Base-by-base conservation (phyloP, 1,140 invertebrate species). In the Nasonia longicornis region DNA sequence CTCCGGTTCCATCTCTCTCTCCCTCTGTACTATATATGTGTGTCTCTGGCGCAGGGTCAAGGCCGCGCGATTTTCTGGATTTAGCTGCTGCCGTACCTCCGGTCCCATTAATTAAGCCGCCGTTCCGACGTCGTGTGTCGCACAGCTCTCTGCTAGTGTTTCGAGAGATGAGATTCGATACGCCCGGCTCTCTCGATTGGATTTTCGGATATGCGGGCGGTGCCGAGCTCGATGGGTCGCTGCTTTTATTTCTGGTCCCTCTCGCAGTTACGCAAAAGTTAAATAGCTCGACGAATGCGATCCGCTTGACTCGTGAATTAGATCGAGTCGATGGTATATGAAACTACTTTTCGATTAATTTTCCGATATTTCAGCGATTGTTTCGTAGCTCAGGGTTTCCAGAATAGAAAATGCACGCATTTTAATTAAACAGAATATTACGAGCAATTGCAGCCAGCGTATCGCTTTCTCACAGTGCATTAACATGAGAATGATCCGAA, bases 31-130 rank as follows among this genome's bases (percentile, higher is more conserved):
- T n/a, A 66, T 67, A 66, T 67, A 16, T 31, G 66, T 31, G 14
- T 67, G 69, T 63, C 70, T 70, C 69, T 77, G 80, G 67, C 80
- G 7, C 75, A 77, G 52, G 80, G 75, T 81, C 80, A 81, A 72
- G 77, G 77, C 29, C 67, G 38, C 29, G 66, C 8, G 45, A 69
- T 80, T 80, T 81, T 76, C 80, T 38, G 74, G 70, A 77, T 77
- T 77, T 81, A 81, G 64, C 26, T 7, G 2, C 3, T 14, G 22
- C 8, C 29, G 75, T n/a, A n/a, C 66, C 42, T 42, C 38, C 58
- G 71, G 12, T 48, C n/a, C 58, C 58, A 80, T 80, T 74, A 80
- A 74, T 80, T 80, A 73, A 11, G n/a, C 52, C 20, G 14, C 14
- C 20, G 48, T 1, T 52, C 26, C 26, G 26, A 26, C 16, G 14